Percentiles rank a stretch among this genome's conserved stretches.
These are phyloP conservation scores for Ceratotherium simum DNA, from an alignment of 2,113 vertebrate genomes.

Conservation along the genomic window DNA sequence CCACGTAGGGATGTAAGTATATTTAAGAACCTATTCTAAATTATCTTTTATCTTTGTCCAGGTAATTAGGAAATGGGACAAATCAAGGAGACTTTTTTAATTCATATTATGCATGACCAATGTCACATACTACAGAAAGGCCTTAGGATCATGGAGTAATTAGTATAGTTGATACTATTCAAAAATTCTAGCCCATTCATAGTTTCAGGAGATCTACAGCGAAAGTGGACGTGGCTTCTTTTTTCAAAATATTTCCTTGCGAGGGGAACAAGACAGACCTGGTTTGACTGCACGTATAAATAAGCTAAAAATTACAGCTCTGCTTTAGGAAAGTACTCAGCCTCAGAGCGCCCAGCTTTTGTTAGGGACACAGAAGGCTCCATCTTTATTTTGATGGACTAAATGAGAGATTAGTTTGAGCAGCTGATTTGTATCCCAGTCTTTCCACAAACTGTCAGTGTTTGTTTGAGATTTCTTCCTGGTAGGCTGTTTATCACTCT, in stretches of 20 bases:
- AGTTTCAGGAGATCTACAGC: background rate
- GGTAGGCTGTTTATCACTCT: constrained; percentile 80
- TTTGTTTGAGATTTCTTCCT: constrained; percentile 77
- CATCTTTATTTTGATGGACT: constrained; percentile 63
- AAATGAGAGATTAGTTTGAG: constrained; percentile 71
- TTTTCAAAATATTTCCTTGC: constrained; percentile 13
- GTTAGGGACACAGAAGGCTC: background rate
- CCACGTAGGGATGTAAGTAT: background rate
- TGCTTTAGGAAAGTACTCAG: background rate
- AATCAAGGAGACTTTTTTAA: background rate
- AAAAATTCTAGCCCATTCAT: background rate
- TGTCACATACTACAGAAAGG: background rate
- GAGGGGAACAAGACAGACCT: background rate
- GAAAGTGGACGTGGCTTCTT: background rate
- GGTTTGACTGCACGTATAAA: background rate
- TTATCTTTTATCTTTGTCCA: background rate
- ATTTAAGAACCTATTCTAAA: background rate
- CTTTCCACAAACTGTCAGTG: constrained; percentile 67
- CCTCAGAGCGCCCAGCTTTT: background rate
- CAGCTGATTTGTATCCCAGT: constrained; percentile 76
- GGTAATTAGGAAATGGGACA: constrained; percentile 5
- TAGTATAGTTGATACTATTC: background rate
- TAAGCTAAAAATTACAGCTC: constrained; percentile 20
- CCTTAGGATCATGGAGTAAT: background rate
- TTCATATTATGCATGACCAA: background rate